A percentile compares a stretch with the other conserved stretches of the same genome.
Conservation (phyloP, 92 coral and sea anemone species). For the Paramuricea clavata region DNA sequence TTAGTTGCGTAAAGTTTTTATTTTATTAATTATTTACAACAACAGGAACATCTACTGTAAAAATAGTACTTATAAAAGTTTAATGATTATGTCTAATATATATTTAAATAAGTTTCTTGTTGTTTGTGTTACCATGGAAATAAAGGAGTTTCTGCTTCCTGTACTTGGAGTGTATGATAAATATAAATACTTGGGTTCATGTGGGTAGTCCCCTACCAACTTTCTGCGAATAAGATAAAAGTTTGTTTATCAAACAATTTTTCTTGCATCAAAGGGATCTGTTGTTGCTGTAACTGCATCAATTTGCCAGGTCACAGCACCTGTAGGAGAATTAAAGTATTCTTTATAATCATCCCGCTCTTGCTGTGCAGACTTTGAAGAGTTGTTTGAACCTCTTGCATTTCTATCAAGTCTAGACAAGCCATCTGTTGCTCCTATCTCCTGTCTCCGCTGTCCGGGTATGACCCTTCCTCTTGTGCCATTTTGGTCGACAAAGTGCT, state of each 20-base stretch:
- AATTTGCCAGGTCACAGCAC: slow-evolving; percentile 49
- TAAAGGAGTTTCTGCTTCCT: slow-evolving; percentile 21
- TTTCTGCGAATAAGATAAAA: slow-evolving; percentile 23
- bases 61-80: slow-evolving; percentile 11
- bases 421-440: slow-evolving; percentile 37
- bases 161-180: slow-evolving; percentile 6
- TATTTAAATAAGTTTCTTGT: background rate
- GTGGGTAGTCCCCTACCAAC: slow-evolving; percentile 3
- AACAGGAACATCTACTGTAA: background rate
- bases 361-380: slow-evolving; percentile 41
- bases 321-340: slow-evolving; percentile 45
- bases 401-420: slow-evolving; percentile 34
- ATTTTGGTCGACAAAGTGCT: slow-evolving; percentile 33
- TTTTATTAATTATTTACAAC: background rate
- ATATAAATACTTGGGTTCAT: slow-evolving; percentile 3
- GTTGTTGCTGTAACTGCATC: slow-evolving; percentile 41
- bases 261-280: slow-evolving; percentile 46
- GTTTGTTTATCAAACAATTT: slow-evolving; percentile 11
- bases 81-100: background rate
- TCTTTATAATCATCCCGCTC: slow-evolving; percentile 43
- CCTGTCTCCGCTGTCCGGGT: slow-evolving; percentile 54
- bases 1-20: background rate
- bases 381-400: slow-evolving; percentile 45
- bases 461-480: slow-evolving; percentile 33
- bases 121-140: slow-evolving; percentile 3